These are phyloP conservation scores for Ypsolopha scabrella DNA, from an alignment of 2,888 invertebrate genomes.

Conservation along the genomic window DNA sequence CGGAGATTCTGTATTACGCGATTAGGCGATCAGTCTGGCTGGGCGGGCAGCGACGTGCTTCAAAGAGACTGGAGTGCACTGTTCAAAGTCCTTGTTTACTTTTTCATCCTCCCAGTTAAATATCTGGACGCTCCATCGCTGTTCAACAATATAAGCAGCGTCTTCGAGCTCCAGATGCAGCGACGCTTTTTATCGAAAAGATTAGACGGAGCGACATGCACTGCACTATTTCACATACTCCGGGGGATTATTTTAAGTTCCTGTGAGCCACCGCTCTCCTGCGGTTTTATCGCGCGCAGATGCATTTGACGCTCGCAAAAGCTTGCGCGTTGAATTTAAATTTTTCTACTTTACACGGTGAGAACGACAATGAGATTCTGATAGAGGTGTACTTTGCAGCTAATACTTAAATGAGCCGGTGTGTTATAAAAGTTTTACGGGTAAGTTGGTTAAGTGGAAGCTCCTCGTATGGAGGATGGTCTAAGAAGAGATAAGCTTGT, in stretches of 20 bases:
- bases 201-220: constrained; percentile 34
- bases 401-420: constrained; percentile 2
- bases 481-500: constrained; percentile 20
- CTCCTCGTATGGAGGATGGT: constrained; percentile 1
- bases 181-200: constrained; percentile 41
- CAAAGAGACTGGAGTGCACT: constrained; percentile 19
- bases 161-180: constrained; percentile 15
- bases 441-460: constrained; percentile 5
- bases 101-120: constrained; percentile 39
- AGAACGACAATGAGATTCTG: too few species aligned
- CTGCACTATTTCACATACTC: constrained; percentile 40
- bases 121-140: constrained; percentile 44
- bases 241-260: constrained; percentile 43
- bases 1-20: constrained; percentile 33
- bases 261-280: constrained; percentile 20
- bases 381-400: too few species aligned
- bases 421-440: constrained; percentile 7
- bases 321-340: constrained; percentile 8
- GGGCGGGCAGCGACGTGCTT: constrained; percentile 13
- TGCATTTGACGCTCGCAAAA: constrained; percentile 12
- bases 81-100: constrained; percentile 38
- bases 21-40: constrained; percentile 24
- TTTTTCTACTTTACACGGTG: background rate
- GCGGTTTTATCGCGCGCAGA: constrained; percentile 22
- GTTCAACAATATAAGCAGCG: constrained; percentile 40